These are phyloP conservation scores for Urocynchramus pylzowi DNA, from an alignment of 2,113 vertebrate genomes.

Conservation along the genomic window DNA sequence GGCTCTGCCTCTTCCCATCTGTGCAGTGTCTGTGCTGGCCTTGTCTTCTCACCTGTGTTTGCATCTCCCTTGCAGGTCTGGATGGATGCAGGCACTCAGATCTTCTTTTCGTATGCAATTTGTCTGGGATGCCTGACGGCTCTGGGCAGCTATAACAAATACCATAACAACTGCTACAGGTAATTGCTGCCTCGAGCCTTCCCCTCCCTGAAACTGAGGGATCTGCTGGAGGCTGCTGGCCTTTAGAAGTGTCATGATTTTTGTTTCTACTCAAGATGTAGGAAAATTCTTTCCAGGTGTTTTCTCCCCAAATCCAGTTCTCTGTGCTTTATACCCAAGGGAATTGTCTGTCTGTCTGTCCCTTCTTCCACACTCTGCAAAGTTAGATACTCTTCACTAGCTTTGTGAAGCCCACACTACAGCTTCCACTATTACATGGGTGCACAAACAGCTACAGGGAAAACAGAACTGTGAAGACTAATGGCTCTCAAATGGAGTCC, in stretches of 20 bases:
- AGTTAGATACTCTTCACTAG: background rate
- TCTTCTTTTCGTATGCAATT: constrained; percentile 93
- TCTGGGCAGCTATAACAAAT: constrained; percentile 94
- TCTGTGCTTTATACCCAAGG: background rate
- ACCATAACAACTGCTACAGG: constrained; percentile 95
- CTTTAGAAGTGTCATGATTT: background rate
- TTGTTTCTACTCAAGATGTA: background rate
- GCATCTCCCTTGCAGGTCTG: constrained; percentile 79
- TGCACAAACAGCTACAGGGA: background rate
- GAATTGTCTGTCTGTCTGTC: background rate
- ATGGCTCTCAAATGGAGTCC: background rate
- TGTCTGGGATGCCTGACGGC: constrained; percentile 90
- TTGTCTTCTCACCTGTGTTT: constrained; percentile 30
- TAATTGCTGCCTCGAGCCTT: constrained; percentile 49
- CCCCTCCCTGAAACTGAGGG: background rate
- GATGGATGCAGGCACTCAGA: constrained; percentile 94
- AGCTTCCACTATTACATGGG: background rate
- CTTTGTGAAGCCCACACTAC: background rate
- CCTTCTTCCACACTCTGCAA: background rate
- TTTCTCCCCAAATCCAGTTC: background rate
- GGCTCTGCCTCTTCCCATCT: background rate
- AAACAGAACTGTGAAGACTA: background rate
- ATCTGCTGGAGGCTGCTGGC: background rate
- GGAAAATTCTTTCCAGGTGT: background rate
- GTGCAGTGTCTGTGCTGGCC: background rate